phyloP scores from a whole-genome alignment of 2,113 vertebrate species.

The Oryzias melastigma region DNA sequence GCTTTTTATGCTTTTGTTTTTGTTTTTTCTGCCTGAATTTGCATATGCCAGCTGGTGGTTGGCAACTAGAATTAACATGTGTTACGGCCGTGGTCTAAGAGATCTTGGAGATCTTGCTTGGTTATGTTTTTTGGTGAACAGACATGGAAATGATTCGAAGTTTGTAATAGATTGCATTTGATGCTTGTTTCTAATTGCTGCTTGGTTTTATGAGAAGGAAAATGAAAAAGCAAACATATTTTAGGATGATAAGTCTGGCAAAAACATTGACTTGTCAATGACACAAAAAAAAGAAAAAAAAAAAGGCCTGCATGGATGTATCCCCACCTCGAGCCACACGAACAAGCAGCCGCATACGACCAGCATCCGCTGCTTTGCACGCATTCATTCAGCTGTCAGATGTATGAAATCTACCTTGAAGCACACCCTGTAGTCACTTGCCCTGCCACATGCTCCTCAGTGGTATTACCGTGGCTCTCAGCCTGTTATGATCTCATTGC shows the following conservation, averaged over 20 bases:
- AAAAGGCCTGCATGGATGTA: not conserved
- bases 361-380: conserved; percentile 10
- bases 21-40: not conserved
- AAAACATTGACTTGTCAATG: conserved; percentile 17
- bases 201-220: no score
- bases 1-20: no score
- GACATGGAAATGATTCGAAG: no score
- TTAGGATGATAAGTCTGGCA: conserved; percentile 13
- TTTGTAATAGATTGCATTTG: no score
- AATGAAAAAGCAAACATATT: no score
- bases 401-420: conserved; percentile 23
- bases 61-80: not conserved
- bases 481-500: conserved; percentile 73
- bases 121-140: no score
- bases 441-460: conserved; percentile 67
- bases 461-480: conserved; percentile 64
- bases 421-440: conserved; percentile 43
- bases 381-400: conserved; percentile 23
- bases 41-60: conserved; percentile 1
- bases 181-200: no score
- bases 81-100: no score
- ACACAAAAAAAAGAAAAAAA: not conserved
- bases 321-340: not conserved
- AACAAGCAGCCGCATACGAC: not conserved
- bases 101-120: no score